phyloP scores from a whole-genome alignment of 1,140 invertebrate genomes.

The Procambarus clarkii region DNA sequence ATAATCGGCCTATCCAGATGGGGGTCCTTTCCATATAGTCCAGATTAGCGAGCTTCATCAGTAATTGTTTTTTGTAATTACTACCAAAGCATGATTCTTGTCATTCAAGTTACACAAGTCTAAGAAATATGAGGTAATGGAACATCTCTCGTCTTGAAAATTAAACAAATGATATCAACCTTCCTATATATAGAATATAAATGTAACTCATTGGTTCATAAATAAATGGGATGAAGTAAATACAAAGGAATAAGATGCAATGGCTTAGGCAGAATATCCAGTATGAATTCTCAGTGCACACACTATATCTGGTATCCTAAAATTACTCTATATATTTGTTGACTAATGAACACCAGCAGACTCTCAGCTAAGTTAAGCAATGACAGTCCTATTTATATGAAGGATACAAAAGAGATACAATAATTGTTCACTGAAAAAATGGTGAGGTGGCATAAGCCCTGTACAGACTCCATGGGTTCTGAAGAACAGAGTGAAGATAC shows the following conservation, averaged over 20 bases:
- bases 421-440: constrained; percentile 1
- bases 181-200: neutral
- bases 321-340: neutral
- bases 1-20: no score
- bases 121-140: constrained; percentile 1
- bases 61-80: no score
- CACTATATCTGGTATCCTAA: neutral
- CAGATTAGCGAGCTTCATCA: no score
- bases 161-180: neutral
- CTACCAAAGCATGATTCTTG: no score
- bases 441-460: neutral
- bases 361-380: neutral
- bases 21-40: no score
- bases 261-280: neutral
- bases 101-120: no score
- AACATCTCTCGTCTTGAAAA: neutral
- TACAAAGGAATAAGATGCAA: neutral
- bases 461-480: neutral
- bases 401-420: constrained; percentile 10
- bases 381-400: constrained; percentile 3
- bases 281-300: neutral
- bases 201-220: neutral
- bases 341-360: constrained; percentile 7
- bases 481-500: constrained; percentile 41
- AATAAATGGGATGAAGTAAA: neutral